Evolutionary conservation across 2,797 vertebrate species (phyloP).

Genomic region (Anableps anableps): DNA sequence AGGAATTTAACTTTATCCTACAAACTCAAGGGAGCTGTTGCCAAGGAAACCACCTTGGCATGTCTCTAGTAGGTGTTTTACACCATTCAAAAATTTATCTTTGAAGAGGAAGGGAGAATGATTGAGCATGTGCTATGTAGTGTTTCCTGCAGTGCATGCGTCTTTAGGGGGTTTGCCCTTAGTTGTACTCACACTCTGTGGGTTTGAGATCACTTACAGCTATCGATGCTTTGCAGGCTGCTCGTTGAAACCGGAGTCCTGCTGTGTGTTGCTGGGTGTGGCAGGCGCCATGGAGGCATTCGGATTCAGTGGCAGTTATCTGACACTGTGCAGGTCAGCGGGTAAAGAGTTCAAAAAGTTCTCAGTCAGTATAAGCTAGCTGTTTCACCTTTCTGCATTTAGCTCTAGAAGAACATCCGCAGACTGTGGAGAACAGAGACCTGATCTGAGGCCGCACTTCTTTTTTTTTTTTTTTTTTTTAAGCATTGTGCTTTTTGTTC

Average conservation of each 20-base stretch:
- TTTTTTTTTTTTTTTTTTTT: too few relatives aligned
- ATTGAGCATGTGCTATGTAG: neutral
- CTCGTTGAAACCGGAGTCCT: slow-evolving; percentile 33
- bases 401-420: neutral
- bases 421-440: neutral
- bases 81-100: slow-evolving; percentile 36
- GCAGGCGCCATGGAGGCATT: slow-evolving; percentile 13
- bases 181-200: slow-evolving; percentile 20
- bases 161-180: slow-evolving; percentile 2
- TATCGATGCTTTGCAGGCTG: slow-evolving; percentile 36
- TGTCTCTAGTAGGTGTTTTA: slow-evolving; percentile 29
- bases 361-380: neutral
- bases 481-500: slow-evolving; percentile 6
- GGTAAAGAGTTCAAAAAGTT: slow-evolving; percentile 19
- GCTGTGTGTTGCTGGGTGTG: slow-evolving; percentile 21
- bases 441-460: too few relatives aligned
- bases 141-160: neutral
- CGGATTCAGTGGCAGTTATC: slow-evolving; percentile 36
- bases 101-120: slow-evolving; percentile 21
- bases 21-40: slow-evolving; percentile 59
- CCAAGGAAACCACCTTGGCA: slow-evolving; percentile 74
- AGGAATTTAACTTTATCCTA: slow-evolving; percentile 43
- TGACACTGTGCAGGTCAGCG: slow-evolving; percentile 31
- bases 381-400: neutral
- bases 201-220: slow-evolving; percentile 43